Evolutionary conservation across 2,113 vertebrate genomes (phyloP).

Genomic region (Anseranas semipalmata): DNA sequence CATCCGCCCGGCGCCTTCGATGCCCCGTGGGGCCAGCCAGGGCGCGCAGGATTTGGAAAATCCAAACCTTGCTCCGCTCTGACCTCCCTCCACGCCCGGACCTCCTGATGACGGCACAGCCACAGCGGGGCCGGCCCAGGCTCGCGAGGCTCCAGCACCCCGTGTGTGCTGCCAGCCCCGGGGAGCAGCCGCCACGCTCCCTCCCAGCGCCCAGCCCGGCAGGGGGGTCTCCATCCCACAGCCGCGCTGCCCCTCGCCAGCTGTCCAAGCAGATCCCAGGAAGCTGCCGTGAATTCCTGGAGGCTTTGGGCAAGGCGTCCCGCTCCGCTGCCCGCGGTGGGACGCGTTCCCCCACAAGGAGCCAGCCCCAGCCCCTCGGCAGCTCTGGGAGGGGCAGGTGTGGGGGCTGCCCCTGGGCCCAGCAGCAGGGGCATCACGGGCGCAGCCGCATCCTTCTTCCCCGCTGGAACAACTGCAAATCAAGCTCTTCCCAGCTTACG

Average conservation of each 20-base stretch:
- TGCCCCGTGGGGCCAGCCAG: neutral
- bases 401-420: too few relatives aligned
- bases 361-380: neutral
- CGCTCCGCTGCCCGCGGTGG: too few relatives aligned
- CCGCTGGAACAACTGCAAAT: too few relatives aligned
- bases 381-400: too few relatives aligned
- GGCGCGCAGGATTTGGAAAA: neutral
- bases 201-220: neutral
- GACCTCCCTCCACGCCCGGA: neutral
- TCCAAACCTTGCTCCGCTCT: neutral
- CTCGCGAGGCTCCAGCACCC: neutral
- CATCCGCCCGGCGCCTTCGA: accelerated
- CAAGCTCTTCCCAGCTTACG: neutral
- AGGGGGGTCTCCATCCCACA: accelerated
- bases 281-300: neutral
- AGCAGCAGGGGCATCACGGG: too few relatives aligned
- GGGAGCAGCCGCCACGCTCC: neutral
- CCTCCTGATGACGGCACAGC: neutral
- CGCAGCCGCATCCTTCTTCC: neutral
- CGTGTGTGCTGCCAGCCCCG: accelerated
- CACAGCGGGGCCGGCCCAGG: too few relatives aligned
- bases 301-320: neutral
- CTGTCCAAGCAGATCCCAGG: neutral
- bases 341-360: too few relatives aligned
- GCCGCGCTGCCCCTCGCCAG: neutral